phyloP scores from a whole-genome alignment of 2,797 vertebrate species.

The Hyperoplus lanceolatus region DNA sequence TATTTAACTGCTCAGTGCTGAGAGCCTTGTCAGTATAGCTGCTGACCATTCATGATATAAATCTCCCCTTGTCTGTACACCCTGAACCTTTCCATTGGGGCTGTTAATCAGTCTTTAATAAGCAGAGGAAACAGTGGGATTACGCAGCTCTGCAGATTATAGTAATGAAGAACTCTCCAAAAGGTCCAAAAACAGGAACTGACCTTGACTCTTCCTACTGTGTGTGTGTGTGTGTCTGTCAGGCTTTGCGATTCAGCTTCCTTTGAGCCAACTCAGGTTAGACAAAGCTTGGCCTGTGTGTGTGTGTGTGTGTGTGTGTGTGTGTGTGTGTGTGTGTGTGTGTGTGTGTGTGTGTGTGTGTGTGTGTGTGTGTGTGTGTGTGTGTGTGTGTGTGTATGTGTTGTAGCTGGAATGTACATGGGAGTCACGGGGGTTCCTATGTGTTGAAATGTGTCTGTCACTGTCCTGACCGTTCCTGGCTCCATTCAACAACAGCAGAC shows the following conservation, averaged over 20 bases:
- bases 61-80: constrained; percentile 33
- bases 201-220: constrained; percentile 65
- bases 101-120: constrained; percentile 68
- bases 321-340: constrained; percentile 23
- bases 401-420: constrained; percentile 45
- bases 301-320: constrained; percentile 29
- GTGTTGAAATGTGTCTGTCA: constrained; percentile 58
- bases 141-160: constrained; percentile 49
- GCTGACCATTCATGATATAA: constrained; percentile 60
- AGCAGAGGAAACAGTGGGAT: constrained; percentile 65
- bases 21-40: constrained; percentile 35
- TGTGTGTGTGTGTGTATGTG: constrained; percentile 33
- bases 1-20: constrained; percentile 59
- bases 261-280: constrained; percentile 45
- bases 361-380: constrained; percentile 32
- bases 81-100: constrained; percentile 53
- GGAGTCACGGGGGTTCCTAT: constrained; percentile 37
- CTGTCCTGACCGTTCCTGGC: constrained; percentile 27
- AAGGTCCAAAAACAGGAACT: constrained; percentile 80
- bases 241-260: constrained; percentile 37
- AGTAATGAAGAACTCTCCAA: constrained; percentile 65
- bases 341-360: constrained; percentile 38
- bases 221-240: constrained; percentile 5
- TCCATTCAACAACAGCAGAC: constrained; percentile 40
- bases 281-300: constrained; percentile 27